These are phyloP conservation scores for Perizoma affinitatum DNA, from an alignment of 2,888 invertebrate species.

Conservation along the genomic window DNA sequence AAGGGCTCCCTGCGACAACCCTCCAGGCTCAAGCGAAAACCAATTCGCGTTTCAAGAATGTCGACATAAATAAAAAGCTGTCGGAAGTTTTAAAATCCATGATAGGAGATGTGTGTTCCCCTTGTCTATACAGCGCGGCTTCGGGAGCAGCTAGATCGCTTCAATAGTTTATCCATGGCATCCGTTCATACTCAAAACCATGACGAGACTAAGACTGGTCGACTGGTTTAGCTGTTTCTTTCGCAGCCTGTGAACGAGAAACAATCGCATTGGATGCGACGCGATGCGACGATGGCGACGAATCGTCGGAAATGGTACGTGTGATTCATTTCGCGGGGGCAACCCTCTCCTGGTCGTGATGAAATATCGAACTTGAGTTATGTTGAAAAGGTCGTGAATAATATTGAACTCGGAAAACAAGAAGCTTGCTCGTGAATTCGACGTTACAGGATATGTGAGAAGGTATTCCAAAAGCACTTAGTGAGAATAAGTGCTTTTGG, in stretches of 20 bases:
- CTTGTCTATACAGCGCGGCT: conserved; percentile 5
- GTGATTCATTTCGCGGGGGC: conserved; percentile 26
- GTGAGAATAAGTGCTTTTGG: not conserved
- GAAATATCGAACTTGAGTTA: conserved; percentile 10
- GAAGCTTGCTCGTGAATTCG: not conserved
- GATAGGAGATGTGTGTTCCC: conserved; percentile 14
- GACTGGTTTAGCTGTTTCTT: conserved; percentile 12
- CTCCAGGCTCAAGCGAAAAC: conserved; percentile 26
- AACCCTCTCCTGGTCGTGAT: conserved; percentile 17
- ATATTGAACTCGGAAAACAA: too few relatives aligned
- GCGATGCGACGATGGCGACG: conserved; percentile 8
- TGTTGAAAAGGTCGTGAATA: not conserved
- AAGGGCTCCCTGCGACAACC: conserved; percentile 12
- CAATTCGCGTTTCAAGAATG: conserved; percentile 30
- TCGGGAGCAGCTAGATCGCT: conserved; percentile 7
- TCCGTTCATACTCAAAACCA: not conserved
- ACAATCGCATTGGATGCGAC: conserved; percentile 16
- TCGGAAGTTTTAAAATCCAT: conserved; percentile 25
- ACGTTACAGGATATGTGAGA: too few relatives aligned
- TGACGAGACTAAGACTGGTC: not conserved
- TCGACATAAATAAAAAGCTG: conserved; percentile 33
- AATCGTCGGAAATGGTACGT: conserved; percentile 27
- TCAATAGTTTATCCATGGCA: not conserved
- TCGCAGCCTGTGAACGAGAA: not conserved
- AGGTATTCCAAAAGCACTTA: too few relatives aligned